phyloP scores from a whole-genome alignment of 2,113 vertebrate genomes.

The Toxotes jaculatrix region DNA sequence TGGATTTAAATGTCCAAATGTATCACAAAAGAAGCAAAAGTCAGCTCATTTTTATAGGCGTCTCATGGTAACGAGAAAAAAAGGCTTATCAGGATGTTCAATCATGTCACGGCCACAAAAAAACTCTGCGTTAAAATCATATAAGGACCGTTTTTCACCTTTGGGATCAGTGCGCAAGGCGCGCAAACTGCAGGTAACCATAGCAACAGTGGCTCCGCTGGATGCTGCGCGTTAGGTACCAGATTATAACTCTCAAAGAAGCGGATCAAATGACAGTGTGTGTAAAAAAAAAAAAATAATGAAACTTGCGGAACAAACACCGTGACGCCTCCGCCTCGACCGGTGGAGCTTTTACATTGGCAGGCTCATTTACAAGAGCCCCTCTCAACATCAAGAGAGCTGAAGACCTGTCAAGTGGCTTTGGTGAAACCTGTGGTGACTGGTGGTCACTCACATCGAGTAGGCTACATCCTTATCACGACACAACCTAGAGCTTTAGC shows the following conservation, averaged over 20 bases:
- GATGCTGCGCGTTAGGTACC: neutral
- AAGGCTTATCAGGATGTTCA: neutral
- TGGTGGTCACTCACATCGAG: too few species aligned
- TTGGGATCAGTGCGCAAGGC: conserved; percentile 19
- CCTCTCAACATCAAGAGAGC: neutral
- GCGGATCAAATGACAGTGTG: neutral
- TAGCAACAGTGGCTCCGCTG: conserved; percentile 36
- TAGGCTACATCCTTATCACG: neutral
- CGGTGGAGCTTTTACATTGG: neutral
- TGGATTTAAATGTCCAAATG: neutral
- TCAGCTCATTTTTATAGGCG: neutral
- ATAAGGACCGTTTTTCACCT: neutral
- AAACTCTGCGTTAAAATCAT: neutral
- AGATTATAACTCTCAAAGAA: neutral
- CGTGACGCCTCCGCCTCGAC: neutral
- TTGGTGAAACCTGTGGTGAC: neutral
- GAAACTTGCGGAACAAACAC: neutral
- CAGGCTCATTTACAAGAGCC: neutral
- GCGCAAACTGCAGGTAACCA: conserved; percentile 37
- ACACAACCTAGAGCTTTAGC: neutral
- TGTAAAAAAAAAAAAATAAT: neutral
- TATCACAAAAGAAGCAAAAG: neutral
- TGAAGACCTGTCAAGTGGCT: neutral
- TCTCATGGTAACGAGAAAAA: neutral
- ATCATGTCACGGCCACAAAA: neutral